Percentiles rank a stretch among this genome's conserved stretches.
phyloP scores from a whole-genome alignment of 2,113 vertebrate genomes.

The Nettapus auritus region DNA sequence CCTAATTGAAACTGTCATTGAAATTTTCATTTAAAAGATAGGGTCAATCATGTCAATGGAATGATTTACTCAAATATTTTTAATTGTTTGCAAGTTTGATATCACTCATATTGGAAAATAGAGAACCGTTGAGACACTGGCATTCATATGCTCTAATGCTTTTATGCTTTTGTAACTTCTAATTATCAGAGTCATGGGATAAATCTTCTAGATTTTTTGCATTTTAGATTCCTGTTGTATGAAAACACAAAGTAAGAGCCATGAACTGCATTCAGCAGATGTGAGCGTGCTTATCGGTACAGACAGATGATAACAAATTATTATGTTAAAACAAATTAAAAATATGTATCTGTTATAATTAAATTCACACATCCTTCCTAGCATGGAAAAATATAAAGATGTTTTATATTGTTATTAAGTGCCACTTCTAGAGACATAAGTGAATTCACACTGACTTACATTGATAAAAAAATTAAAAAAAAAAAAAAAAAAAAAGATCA shows the following conservation, averaged over 20 bases:
- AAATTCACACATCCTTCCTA: not conserved
- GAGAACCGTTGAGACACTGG: not conserved
- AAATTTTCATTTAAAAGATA: not conserved
- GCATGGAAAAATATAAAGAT: not conserved
- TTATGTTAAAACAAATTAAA: not conserved
- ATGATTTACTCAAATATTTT: not conserved
- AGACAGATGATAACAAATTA: not conserved
- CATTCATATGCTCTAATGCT: not conserved
- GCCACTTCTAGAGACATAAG: not conserved
- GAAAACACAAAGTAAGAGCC: not conserved
- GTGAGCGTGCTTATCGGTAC: not conserved
- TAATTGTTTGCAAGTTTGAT: not conserved
- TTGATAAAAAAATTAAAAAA: not conserved
- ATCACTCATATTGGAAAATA: not conserved
- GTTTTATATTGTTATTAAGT: not conserved
- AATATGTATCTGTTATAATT: not conserved
- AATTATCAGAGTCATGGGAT: not conserved
- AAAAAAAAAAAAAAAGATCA: not conserved
- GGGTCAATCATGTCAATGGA: not conserved
- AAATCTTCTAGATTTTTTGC: not conserved
- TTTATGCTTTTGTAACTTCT: not conserved
- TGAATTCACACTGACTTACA: not conserved
- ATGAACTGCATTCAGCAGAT: not conserved
- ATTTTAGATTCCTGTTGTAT: not conserved
- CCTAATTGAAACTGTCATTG: not conserved